These are phyloP conservation scores for Perognathus longimembris DNA, from an alignment of 2,113 vertebrate species.

Conservation along the genomic window DNA sequence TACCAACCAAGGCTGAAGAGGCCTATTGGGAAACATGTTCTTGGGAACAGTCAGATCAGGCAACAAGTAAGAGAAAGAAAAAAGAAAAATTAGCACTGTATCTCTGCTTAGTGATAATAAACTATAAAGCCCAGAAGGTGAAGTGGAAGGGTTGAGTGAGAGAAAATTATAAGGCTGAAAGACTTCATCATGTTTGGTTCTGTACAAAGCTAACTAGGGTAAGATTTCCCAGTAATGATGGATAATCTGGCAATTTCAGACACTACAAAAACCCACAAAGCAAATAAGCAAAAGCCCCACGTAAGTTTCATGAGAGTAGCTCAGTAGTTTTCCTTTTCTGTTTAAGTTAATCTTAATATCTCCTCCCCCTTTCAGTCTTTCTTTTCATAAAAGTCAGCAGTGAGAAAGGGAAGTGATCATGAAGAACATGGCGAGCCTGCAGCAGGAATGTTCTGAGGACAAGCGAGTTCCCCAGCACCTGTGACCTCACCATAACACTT, in stretches of 20 bases:
- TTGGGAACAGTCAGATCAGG: background rate
- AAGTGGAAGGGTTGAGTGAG: background rate
- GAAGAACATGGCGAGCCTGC: background rate
- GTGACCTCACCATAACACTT: constrained; percentile 18
- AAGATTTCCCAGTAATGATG: constrained; percentile 24
- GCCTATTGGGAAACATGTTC: background rate
- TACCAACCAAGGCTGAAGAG: background rate
- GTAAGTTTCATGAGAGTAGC: background rate
- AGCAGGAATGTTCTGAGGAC: background rate
- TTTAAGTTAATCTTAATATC: constrained; percentile 33
- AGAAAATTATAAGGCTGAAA: background rate
- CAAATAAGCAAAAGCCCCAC: background rate
- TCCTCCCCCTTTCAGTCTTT: constrained; percentile 35
- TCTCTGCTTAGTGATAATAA: constrained; percentile 10
- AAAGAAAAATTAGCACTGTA: background rate
- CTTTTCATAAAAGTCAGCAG: constrained; percentile 26
- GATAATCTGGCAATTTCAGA: background rate
- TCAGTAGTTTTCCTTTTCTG: constrained; percentile 8
- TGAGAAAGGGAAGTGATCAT: background rate
- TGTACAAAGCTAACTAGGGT: background rate
- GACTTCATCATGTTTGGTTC: background rate
- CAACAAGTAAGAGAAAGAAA: background rate
- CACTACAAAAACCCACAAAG: background rate
- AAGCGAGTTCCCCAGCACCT: background rate
- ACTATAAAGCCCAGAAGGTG: background rate